Evolutionary conservation across 2,113 vertebrate species (phyloP).

Genomic region (Dicrurus megarhynchus): DNA sequence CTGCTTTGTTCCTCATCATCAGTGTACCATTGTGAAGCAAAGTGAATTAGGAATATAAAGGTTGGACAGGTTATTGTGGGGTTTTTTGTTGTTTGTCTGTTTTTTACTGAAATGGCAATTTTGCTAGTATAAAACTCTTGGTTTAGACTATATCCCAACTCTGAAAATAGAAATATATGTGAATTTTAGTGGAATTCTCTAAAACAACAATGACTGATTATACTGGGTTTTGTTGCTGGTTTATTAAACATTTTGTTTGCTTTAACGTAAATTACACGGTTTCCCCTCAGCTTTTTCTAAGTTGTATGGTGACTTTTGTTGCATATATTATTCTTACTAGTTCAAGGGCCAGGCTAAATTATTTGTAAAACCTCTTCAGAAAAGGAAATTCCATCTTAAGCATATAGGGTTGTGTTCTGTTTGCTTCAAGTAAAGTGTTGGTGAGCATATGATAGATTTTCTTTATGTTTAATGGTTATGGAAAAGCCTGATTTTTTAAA

Average conservation of each 20-base stretch:
- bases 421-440: background rate
- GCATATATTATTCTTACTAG: background rate
- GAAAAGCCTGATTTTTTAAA: background rate
- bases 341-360: background rate
- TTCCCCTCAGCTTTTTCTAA: background rate
- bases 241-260: background rate
- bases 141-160: background rate
- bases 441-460: background rate
- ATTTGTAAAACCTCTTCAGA: background rate
- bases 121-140: background rate
- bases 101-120: background rate
- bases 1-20: background rate
- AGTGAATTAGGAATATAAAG: background rate
- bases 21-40: background rate
- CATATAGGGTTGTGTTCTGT: background rate
- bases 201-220: background rate
- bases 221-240: background rate
- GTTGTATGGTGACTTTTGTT: background rate
- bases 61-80: accelerated
- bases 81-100: accelerated
- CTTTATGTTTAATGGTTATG: background rate
- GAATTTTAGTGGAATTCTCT: background rate
- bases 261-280: background rate
- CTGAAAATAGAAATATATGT: background rate
- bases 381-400: background rate